Percentiles rank a stretch among this genome's conserved stretches.
phyloP scores from a whole-genome alignment of 1,140 invertebrate species.

The Acromyrmex heyeri region DNA sequence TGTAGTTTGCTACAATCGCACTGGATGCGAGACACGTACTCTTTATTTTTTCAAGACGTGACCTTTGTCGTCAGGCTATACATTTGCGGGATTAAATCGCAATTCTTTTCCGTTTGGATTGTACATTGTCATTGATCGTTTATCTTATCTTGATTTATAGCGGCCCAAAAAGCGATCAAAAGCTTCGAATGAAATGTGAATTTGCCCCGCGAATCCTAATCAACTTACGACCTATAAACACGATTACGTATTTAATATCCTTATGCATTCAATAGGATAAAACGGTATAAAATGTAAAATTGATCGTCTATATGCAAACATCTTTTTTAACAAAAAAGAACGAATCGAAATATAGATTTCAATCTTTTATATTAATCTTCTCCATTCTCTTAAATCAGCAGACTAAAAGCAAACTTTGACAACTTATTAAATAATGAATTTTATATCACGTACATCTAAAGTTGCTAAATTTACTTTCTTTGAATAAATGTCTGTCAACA shows the following conservation, averaged over 20 bases:
- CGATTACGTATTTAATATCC: conserved; percentile 23
- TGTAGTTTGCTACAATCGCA: neutral
- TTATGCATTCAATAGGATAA: neutral
- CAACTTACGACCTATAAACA: neutral
- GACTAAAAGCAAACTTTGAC: neutral
- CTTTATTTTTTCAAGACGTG: conserved; percentile 50
- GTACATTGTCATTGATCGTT: conserved; percentile 45
- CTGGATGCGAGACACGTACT: neutral
- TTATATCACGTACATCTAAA: neutral
- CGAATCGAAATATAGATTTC: neutral
- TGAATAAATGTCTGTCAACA: neutral
- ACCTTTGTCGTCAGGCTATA: conserved; percentile 21
- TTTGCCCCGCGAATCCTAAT: neutral
- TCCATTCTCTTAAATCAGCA: neutral
- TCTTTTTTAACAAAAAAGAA: neutral
- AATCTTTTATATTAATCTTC: neutral
- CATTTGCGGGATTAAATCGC: conserved; percentile 47
- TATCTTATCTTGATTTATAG: conserved; percentile 56
- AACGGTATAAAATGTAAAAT: neutral
- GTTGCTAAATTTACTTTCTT: conserved; percentile 1
- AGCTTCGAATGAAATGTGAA: conserved; percentile 23
- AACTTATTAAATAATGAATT: conserved; percentile 10
- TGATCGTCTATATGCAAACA: neutral
- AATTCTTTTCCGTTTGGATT: conserved; percentile 43
- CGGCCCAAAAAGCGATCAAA: neutral